These are phyloP conservation scores for Drosophila melanica DNA, from an alignment of 1,140 invertebrate genomes.

Conservation along the genomic window DNA sequence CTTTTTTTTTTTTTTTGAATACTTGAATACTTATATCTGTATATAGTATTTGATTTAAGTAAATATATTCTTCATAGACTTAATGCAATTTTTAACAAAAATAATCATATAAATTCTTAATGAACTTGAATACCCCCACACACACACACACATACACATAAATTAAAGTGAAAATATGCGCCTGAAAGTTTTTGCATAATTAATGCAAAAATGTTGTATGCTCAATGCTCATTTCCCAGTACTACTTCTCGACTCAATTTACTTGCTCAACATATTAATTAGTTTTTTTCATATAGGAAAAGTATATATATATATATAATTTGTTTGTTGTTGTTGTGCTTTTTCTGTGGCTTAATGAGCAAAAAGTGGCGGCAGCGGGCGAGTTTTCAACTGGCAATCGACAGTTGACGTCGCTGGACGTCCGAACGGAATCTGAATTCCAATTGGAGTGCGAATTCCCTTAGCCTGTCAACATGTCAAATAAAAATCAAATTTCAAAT, in stretches of 20 bases:
- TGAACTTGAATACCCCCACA: too few species aligned
- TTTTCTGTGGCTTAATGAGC: slow-evolving; percentile 60
- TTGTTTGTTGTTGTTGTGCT: slow-evolving; percentile 5
- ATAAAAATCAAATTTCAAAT: slow-evolving; percentile 82
- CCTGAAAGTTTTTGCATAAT: slow-evolving; percentile 72
- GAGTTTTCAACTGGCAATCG: slow-evolving; percentile 28
- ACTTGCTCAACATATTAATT: slow-evolving; percentile 76
- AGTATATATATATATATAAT: background rate
- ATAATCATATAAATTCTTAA: too few species aligned
- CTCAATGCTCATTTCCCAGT: slow-evolving; percentile 54
- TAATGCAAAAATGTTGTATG: slow-evolving; percentile 66
- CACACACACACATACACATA: background rate
- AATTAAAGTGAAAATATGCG: slow-evolving; percentile 15
- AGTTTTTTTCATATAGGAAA: slow-evolving; percentile 61
- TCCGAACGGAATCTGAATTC: slow-evolving; percentile 16
- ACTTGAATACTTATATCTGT: too few species aligned
- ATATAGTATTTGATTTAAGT: too few species aligned
- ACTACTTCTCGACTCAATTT: slow-evolving; percentile 44
- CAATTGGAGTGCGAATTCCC: slow-evolving; percentile 37
- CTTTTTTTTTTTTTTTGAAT: too few species aligned
- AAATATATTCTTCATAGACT: too few species aligned
- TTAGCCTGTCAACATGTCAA: slow-evolving; percentile 74
- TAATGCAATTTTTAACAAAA: too few species aligned
- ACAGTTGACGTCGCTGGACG: slow-evolving; percentile 27
- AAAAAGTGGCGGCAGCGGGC: slow-evolving; percentile 37